Evolutionary conservation across 2,888 invertebrate species (phyloP), one percentile per base, ranked within the genome.

Genomic region (Euspilapteryx auroguttella): DNA sequence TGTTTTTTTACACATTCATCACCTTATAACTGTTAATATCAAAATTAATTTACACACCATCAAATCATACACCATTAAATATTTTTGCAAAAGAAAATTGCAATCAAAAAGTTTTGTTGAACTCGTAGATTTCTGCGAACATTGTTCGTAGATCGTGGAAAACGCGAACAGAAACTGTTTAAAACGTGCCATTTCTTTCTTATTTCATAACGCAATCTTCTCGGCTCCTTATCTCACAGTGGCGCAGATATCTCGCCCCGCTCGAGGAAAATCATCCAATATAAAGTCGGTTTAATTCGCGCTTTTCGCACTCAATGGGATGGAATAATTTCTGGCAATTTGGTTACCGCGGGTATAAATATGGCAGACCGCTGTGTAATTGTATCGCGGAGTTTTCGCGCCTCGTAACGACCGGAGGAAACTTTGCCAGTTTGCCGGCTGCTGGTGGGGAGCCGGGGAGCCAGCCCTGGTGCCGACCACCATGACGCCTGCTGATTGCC

Each of bases 221-320:
- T 49, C 61, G 47, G 53, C 49, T 57, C 54, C 71, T 75, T 75
- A 75, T 75, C 73, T 71, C 55, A 58, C 63, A 55, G 52, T 62
- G 65, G 63, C 17, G n/a, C n/a, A 64, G 68, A 66, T 69, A 73
- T 71, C 73, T 69, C 63, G 66, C 64, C 61, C 62, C 61, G 62
- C 57, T 59, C 48, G 49, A 55, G 57, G 73, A 68, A 65, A 75
- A 75, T 73, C 73, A 62, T 73, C 73, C 64, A 73, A 75, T 75
- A 75, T 75, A 75, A 75, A 75, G 73, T 75, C 73, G 73, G 69
- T 75, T 75, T 75, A 75, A 75, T 75, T 75, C 75, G 75, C 73
- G 71, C 75, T 73, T 75, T 73, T 75, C 75, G 68, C 69, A 75
- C 75, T 75, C 75, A 75, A 75, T 75, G 75, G 75, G 71, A 71